Evolutionary conservation across 2,888 invertebrate genomes (phyloP).

Genomic region (Augiades crinisus): DNA sequence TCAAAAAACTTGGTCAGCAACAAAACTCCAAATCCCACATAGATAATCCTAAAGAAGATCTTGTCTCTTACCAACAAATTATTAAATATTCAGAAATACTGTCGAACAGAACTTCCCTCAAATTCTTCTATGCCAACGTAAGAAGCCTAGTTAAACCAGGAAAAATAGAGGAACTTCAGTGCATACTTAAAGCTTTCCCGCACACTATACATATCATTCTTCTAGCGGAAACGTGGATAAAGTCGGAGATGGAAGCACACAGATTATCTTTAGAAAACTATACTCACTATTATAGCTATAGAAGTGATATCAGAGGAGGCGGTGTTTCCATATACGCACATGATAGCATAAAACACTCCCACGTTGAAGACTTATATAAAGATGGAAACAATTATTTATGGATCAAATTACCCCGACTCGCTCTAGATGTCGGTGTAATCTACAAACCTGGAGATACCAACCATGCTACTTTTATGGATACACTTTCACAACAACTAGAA

Average conservation of each 20-base stretch:
- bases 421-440: not conserved
- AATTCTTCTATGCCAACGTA: constrained; percentile 9
- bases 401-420: not conserved
- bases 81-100: too few species aligned
- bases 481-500: not conserved
- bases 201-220: constrained; percentile 6
- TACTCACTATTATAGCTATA: constrained; percentile 34
- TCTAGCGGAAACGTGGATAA: constrained; percentile 33
- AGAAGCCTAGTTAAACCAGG: constrained; percentile 13
- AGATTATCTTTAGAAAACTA: constrained; percentile 15
- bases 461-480: not conserved
- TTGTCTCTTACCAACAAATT: too few species aligned
- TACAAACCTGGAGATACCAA: constrained; percentile 6
- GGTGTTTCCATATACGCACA: constrained; percentile 36
- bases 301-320: constrained; percentile 30
- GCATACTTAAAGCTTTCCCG: not conserved
- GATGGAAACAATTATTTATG: constrained; percentile 30
- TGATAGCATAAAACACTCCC: constrained; percentile 30
- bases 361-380: constrained; percentile 26
- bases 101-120: too few species aligned
- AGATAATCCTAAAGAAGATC: not conserved
- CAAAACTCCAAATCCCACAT: not conserved
- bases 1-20: constrained; percentile 20
- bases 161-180: constrained; percentile 5
- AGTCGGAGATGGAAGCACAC: constrained; percentile 13